Base-by-base conservation (phyloP, 2,888 invertebrate species). In the Chirona hameri region DNA sequence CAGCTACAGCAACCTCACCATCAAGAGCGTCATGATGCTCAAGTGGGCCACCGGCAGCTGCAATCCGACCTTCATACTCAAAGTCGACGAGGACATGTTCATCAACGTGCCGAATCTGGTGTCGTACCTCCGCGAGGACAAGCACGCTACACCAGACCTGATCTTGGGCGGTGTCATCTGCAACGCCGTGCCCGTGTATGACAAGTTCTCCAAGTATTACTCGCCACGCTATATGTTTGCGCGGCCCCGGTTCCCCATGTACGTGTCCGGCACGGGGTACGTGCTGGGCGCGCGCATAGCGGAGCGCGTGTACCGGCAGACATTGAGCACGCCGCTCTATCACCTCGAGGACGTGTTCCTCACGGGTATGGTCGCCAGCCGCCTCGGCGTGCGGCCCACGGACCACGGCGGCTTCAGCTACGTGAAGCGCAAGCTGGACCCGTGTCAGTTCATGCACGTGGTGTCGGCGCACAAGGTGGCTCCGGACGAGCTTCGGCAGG, bases 331-430 rank as follows among this genome's bases (percentile, higher is more conserved):
- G 5, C 86, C 86, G 7, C 85, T 87, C 29, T 86, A 87, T 82
- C 87, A 87, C 82, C 82, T 88, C 83, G 88, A 88, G 84, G 88
- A 88, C 82, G 87, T 87, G 15, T 88, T 86, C 83, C 83, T 88
- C 18, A 88, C 87, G n/a, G 87, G 87, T n/a, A 84, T 87, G 21
- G 85, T 84, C 79, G 85, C 86, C 39, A 81, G 80, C 39, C 84
- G 83, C 60, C 82, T 85, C 18, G 84, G 84, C 39, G 82, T 86
- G 24, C 82, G 79, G 60, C 85, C 85, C 12, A 82, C 81, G 46
- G 85, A 86, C 81, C 83, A 85, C 81, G 48, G 83, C 9, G 86
- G 86, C 7, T 86, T 86, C 82, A 84, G 83, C 29, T 86, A 85
- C 80, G 84, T 84, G 31, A 83, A 83, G 52, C 84, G 86, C 7